Base-by-base conservation (phyloP, 2,113 vertebrate species). In the Catagonus wagneri region DNA sequence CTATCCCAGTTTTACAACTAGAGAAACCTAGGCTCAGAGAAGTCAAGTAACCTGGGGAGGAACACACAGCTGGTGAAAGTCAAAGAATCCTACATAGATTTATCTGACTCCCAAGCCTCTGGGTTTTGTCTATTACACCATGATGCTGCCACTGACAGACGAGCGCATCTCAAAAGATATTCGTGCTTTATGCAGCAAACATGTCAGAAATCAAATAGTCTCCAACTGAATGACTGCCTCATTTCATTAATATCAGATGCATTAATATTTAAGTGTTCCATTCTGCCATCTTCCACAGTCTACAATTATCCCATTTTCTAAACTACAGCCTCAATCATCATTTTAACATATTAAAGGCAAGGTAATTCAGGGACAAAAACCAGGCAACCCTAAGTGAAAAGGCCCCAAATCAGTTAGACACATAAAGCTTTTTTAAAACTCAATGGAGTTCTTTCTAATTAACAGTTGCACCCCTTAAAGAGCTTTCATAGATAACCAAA, bases 311-410 rank as follows among this genome's bases (percentile, higher is more conserved):
- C 52, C 22, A 39, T 78, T 83, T 92, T 83, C 61, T 88, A 95
- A 76, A 88, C 34, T 75, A 58, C 16, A 20, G 0, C 29, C 2
- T 54, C 13, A 86, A 74, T 9, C 7, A 44, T 89, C 32, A 86
- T 74, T 92, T 86, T 14, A 63, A 60, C 25, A n/a, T 68, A 63
- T 15, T 44, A 76, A 89, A 94, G 34, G 52, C 61, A 93, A 89
- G 34, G 27, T 83, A 78, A 94, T 78, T 66, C 14, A 65, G 39
- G 72, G 17, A 52, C n/a, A 89, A 95, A 44, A 74, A 68, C 65
- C 69, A 92, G 23, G n/a, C 32, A 78, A 94, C 3, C 50, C 44
- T 60, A 90, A 83, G 95, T 72, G 8, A 63, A 93, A 74, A 94
- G 15, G 22, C 6, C 10, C 15, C 29, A 91, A 63, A 83, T 32